phyloP scores from a whole-genome alignment of 2,113 vertebrate species.

The Nycticebus coucang region DNA sequence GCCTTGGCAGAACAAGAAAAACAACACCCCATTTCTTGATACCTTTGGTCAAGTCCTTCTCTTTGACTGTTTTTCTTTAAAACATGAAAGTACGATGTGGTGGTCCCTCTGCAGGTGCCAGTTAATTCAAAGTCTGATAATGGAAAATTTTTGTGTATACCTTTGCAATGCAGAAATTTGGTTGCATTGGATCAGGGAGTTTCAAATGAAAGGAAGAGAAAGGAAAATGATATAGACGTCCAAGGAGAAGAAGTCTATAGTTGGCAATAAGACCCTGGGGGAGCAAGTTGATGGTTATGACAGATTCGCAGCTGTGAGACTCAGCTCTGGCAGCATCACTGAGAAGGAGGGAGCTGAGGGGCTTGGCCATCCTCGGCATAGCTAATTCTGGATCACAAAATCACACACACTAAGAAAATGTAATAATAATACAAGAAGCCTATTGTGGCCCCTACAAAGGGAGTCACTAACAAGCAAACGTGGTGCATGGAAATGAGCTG shows the following conservation, averaged over 20 bases:
- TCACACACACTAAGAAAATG: not conserved
- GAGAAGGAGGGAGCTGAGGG: rapidly evolving
- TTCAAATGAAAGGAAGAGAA: not conserved
- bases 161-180: not conserved
- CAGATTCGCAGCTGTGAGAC: not conserved
- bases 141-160: not conserved
- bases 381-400: not conserved
- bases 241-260: not conserved
- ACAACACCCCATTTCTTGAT: rapidly evolving
- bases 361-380: not conserved
- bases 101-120: no score
- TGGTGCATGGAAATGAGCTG: rapidly evolving
- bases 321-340: rapidly evolving
- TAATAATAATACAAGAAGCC: not conserved
- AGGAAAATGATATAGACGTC: not conserved
- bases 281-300: rapidly evolving
- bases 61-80: not conserved
- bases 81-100: rapidly evolving
- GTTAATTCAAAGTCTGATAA: not conserved
- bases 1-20: not conserved
- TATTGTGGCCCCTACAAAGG: rapidly evolving
- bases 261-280: not conserved
- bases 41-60: not conserved
- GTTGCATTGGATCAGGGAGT: not conserved
- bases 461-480: not conserved